Base-by-base conservation (phyloP, 2,113 vertebrate species). In the Larimichthys polyactis region DNA sequence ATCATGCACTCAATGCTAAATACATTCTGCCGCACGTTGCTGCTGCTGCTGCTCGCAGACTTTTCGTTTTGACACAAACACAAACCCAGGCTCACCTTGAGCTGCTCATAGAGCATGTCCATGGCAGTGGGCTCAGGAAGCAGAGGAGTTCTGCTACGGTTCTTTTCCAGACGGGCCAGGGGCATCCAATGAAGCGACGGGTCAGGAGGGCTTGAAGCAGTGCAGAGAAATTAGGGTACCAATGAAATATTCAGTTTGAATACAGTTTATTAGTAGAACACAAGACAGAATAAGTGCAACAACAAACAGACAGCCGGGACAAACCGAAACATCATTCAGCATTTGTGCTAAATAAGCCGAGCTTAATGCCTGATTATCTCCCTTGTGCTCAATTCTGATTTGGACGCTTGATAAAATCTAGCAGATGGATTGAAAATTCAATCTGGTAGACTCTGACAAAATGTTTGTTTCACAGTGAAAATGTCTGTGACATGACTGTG, bases 171-270 rank as follows among this genome's bases (percentile, higher is more conserved):
- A 0, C 85, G 91, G 74, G 80, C 70, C 55, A 96, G 76, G 16
- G 94, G 89, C 19, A 91, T 90, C 95, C 94, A 95, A 87, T 94
- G 94, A 57, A 96, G 87, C 0, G 91, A 90, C n/a, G 90, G 90
- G 19, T 95, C 93, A 0, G 90, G 86, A 15, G 83, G 85, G 36
- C 91, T 93, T 36, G 32, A 43, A 10, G 59, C 2, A 1, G 16
- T 20, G 17, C 32, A 52, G 48, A 58, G 3, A 48, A 75, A 16
- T 22, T 7, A 68, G 1, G 12, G 40, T 51, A 71, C 24, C 27
- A 32, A 19, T 27, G 27, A 65, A 71, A 44, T 40, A 27, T 11
- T 71, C 0, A 32, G n/a, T 70, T 15, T 27, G 48, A 60, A 22
- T 15, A 36, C 32, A 19, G 54, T 62, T 75, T 29, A 22, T 52